Conservation (phyloP, 2,797 vertebrate genomes). For the Acropternis orthonyx region DNA sequence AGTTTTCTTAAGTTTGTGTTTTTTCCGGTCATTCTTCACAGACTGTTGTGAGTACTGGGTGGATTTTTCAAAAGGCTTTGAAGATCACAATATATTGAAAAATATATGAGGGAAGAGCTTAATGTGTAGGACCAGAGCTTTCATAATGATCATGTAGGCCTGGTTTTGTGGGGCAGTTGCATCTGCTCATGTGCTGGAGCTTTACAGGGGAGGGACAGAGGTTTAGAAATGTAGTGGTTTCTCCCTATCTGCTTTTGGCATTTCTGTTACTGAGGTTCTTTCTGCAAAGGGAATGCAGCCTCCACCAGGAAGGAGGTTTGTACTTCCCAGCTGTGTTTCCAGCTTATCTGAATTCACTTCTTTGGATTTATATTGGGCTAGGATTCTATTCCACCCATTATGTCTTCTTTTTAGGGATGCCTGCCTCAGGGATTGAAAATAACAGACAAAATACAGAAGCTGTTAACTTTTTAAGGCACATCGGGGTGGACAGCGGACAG, state of each 20-base stretch:
- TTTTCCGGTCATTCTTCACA: neutral
- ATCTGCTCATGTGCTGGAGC: neutral
- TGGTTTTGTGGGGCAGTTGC: neutral
- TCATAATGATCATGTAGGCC: fast-evolving
- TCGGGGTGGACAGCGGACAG: neutral
- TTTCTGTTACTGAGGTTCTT: neutral
- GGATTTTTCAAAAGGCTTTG: neutral
- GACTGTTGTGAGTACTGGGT: neutral
- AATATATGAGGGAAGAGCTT: neutral
- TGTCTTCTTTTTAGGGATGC: neutral
- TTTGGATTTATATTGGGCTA: neutral
- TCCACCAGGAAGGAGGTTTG: neutral
- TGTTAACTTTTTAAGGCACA: neutral
- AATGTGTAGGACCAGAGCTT: neutral
- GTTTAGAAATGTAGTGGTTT: neutral
- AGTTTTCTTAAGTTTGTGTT: neutral
- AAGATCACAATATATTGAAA: neutral
- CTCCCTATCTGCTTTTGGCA: neutral
- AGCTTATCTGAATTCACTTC: neutral
- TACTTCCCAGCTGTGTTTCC: neutral
- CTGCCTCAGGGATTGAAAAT: neutral
- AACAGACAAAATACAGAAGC: neutral
- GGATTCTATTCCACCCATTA: neutral
- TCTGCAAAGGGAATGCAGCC: neutral
- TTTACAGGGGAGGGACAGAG: neutral